Conservation (phyloP, 2,113 vertebrate species). For the Lasiurus borealis region DNA sequence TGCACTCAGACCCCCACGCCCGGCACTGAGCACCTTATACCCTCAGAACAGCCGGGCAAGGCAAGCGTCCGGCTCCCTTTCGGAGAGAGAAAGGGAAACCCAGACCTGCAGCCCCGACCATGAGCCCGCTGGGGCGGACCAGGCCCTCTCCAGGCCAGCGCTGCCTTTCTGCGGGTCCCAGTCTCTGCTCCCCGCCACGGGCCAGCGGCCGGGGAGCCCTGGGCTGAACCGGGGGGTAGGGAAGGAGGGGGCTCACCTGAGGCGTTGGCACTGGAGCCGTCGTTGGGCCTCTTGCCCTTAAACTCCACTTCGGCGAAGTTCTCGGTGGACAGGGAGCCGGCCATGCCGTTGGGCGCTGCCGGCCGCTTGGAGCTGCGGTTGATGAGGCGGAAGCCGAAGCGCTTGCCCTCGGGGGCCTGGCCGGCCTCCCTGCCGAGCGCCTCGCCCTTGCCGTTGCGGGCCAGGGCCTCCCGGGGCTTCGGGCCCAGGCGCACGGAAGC, state of each 20-base stretch:
- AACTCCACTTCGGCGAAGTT: constrained; percentile 81
- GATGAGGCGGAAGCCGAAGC: constrained; percentile 79
- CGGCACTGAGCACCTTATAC: background rate
- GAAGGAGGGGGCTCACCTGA: constrained; percentile 83
- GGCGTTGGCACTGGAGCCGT: constrained; percentile 67
- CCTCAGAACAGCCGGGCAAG: background rate
- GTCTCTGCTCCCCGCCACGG: fast-evolving
- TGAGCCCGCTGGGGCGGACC: background rate
- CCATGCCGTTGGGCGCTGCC: constrained; percentile 58
- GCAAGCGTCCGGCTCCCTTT: background rate
- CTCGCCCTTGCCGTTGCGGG: constrained; percentile 79
- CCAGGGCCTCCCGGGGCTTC: constrained; percentile 79
- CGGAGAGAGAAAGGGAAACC: background rate
- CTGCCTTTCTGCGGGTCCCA: background rate
- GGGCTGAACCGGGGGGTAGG: too few relatives aligned
- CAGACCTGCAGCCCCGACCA: background rate
- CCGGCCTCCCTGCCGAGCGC: constrained; percentile 64
- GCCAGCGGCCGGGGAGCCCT: background rate
- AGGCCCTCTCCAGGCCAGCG: background rate
- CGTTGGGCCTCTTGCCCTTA: constrained; percentile 81
- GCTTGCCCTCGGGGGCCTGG: constrained; percentile 75
- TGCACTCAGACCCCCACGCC: background rate
- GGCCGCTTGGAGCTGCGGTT: constrained; percentile 80
- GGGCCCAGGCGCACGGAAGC: constrained; percentile 71
- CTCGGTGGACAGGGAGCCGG: constrained; percentile 81